A percentile compares a stretch with the other conserved stretches of the same genome.
Evolutionary conservation across 2,888 invertebrate species (phyloP).

Genomic region (Sericinus montela): DNA sequence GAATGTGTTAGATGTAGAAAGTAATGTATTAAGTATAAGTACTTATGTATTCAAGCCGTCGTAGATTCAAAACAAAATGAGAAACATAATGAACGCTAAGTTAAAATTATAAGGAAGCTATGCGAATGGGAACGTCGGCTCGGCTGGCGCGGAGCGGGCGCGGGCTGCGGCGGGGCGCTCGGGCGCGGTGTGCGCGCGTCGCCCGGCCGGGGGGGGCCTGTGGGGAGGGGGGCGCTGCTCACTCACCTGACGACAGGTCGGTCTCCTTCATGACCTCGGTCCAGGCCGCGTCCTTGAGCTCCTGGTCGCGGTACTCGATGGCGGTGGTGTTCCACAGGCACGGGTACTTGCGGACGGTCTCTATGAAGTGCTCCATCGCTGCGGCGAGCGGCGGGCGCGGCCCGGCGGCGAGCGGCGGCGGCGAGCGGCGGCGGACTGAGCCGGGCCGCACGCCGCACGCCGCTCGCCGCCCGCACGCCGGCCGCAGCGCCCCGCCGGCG

Average conservation of each 20-base stretch:
- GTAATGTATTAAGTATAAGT: no score
- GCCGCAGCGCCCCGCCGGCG: constrained; percentile 24
- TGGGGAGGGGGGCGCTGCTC: constrained; percentile 74
- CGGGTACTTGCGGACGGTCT: constrained; percentile 65
- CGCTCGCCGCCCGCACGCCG: constrained; percentile 21
- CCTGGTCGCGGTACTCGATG: constrained; percentile 72
- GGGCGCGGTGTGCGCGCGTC: constrained; percentile 31
- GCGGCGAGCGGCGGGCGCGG: constrained; percentile 22
- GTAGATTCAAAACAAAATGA: no score
- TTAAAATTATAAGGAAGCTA: not conserved
- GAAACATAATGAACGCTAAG: no score
- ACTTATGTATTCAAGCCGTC: no score
- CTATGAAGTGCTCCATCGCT: constrained; percentile 68
- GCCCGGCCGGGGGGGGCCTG: constrained; percentile 49
- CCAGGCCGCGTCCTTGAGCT: constrained; percentile 74
- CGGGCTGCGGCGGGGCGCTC: constrained; percentile 33
- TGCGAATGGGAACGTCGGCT: not conserved
- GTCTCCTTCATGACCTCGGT: constrained; percentile 71
- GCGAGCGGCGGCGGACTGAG: constrained; percentile 34
- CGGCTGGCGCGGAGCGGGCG: not conserved
- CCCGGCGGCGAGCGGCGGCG: constrained; percentile 27
- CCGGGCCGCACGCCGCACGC: constrained; percentile 25
- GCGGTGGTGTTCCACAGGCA: constrained; percentile 72
- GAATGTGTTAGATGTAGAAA: no score
- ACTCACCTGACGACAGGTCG: constrained; percentile 63